Conservation (phyloP, 2,888 invertebrate genomes). For the Drosophila rellima region DNA sequence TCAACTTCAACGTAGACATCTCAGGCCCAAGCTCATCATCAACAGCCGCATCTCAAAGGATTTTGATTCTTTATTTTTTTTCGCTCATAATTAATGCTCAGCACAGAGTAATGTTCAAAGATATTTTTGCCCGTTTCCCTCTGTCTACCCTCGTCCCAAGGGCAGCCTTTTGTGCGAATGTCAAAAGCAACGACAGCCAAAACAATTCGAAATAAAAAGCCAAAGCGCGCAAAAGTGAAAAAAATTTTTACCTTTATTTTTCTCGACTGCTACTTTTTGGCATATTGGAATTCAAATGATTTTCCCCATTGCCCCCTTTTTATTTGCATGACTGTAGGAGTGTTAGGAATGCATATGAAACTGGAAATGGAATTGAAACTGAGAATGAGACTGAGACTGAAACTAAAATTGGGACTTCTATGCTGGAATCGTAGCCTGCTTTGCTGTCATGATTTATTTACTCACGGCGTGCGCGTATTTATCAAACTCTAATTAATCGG, state of each 20-base stretch:
- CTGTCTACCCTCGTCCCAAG: constrained; percentile 10
- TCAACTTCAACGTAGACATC: constrained; percentile 16
- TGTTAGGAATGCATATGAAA: constrained; percentile 8
- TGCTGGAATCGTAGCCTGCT: constrained; percentile 9
- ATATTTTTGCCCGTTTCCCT: constrained; percentile 53
- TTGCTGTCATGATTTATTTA: constrained; percentile 85
- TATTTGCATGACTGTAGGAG: constrained; percentile 3
- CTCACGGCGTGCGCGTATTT: constrained; percentile 86
- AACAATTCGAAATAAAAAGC: constrained; percentile 63
- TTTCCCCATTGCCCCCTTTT: constrained; percentile 13
- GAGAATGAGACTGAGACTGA: neutral
- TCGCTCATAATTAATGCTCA: constrained; percentile 76
- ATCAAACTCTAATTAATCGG: constrained; percentile 86
- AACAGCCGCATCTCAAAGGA: constrained; percentile 72
- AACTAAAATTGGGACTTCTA: constrained; percentile 30
- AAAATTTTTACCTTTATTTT: constrained; percentile 58
- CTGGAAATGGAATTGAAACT: constrained; percentile 4
- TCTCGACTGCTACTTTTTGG: constrained; percentile 27
- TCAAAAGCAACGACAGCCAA: constrained; percentile 76
- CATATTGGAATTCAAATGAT: constrained; percentile 65
- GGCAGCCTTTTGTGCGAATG: constrained; percentile 63
- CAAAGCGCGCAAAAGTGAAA: constrained; percentile 56
- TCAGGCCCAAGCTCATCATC: constrained; percentile 38
- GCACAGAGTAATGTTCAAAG: constrained; percentile 76
- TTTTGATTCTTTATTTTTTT: constrained; percentile 29